Evolutionary conservation across 1,140 invertebrate genomes (phyloP).

Genomic region (Stegodyphus dumicola): DNA sequence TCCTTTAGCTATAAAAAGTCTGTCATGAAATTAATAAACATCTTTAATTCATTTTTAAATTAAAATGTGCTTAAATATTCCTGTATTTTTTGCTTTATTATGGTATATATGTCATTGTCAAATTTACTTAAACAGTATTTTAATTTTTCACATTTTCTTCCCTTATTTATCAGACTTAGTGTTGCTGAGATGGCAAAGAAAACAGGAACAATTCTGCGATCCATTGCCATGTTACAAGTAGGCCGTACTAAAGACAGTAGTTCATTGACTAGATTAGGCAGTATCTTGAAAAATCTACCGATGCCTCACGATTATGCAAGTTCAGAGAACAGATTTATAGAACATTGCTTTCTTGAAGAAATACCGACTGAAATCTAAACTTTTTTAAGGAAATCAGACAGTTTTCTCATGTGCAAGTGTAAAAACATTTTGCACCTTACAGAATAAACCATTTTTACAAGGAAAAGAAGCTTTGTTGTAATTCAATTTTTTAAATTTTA

Average conservation of each 20-base stretch:
- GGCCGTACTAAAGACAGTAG: constrained; percentile 64
- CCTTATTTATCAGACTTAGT: constrained; percentile 68
- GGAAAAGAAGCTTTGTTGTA: no score
- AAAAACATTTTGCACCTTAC: no score
- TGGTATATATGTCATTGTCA: no score
- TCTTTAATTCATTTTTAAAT: no score
- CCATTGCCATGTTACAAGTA: constrained; percentile 71
- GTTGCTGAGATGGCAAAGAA: constrained; percentile 77
- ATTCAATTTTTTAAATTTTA: no score
- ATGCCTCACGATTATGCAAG: constrained; percentile 77
- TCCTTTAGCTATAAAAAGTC: no score
- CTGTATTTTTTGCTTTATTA: no score
- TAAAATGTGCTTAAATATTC: no score
- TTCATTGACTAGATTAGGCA: constrained; percentile 69
- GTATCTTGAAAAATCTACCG: constrained; percentile 73
- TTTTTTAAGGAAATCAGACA: background rate
- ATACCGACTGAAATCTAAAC: constrained; percentile 59
- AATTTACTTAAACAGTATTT: no score
- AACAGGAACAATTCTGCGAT: constrained; percentile 71
- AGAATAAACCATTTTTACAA: no score
- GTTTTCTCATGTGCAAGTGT: no score
- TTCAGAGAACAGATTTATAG: constrained; percentile 73
- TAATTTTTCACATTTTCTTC: background rate
- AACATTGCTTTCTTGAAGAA: constrained; percentile 66
- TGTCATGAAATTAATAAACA: no score